A percentile compares a stretch with the other conserved stretches of the same genome.
phyloP scores from a whole-genome alignment of 2,888 invertebrate genomes.

The Meta bourneti region DNA sequence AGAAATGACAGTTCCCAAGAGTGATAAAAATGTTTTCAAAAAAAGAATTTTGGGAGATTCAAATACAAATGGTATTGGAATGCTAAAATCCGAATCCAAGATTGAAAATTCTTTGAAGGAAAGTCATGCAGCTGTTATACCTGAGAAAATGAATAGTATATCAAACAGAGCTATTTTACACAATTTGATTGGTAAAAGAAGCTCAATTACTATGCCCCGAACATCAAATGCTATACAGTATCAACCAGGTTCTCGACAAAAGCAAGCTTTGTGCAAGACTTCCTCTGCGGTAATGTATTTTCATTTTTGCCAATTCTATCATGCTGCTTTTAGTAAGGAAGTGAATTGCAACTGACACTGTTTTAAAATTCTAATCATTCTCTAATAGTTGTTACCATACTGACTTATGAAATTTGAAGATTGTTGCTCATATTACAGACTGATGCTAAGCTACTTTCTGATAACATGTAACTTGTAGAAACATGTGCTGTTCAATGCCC shows the following conservation, averaged over 20 bases:
- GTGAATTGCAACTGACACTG: too few species aligned
- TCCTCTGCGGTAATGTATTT: background rate
- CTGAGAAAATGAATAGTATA: background rate
- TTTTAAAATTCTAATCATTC: too few species aligned
- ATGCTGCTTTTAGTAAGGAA: too few species aligned
- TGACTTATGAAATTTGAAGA: too few species aligned
- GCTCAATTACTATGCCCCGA: too few species aligned
- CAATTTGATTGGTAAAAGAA: too few species aligned
- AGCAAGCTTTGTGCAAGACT: slow-evolving; percentile 8
- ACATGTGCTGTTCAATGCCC: too few species aligned
- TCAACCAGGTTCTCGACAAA: background rate
- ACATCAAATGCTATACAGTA: background rate
- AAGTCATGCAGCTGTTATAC: background rate
- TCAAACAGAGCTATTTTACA: background rate
- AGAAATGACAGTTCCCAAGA: too few species aligned
- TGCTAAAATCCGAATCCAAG: background rate
- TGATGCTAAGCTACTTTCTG: too few species aligned
- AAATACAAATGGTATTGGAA: slow-evolving; percentile 1
- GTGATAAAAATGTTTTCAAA: background rate
- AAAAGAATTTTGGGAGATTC: background rate
- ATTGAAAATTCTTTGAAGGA: background rate
- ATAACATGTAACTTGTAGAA: too few species aligned
- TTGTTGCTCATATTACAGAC: too few species aligned
- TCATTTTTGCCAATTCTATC: background rate
- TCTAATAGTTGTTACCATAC: too few species aligned